Evolutionary conservation across 2,797 vertebrate genomes (phyloP), one percentile per base, ranked within the genome.

Genomic region (Novumbra hubbsi): DNA sequence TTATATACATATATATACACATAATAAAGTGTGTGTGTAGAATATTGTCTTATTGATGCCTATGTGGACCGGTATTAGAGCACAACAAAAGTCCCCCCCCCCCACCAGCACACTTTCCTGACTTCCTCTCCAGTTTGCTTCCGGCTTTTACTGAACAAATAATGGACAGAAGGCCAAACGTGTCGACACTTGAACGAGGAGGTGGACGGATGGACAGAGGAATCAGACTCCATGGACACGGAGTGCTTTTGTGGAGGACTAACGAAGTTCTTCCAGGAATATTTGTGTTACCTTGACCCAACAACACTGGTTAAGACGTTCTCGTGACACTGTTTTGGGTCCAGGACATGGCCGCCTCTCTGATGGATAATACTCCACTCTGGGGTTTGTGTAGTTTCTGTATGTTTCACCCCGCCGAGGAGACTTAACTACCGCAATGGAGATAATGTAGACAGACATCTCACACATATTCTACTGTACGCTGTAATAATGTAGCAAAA

Each of bases 21-120:
- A 45, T 45, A 14, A n/a, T n/a, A n/a, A n/a, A n/a, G n/a, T 84
- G 83, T 83, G 76, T 83, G 71, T 77, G 80, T 84, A 82, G 85
- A 88, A 73, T 52, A 75, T 75, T 89, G 82, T 75, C 86, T 83
- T 87, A 89, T 82, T 81, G 91, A 92, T 94, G 92, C 93, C 84
- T 80, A 57, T 52, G 6, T 57, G 2, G 21, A 11, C 7, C 19
- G 11, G 9, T 2, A 57, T 57, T n/a, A 57, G 21, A 57, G 55
- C n/a, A 21, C 55, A 57, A 24, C 52, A 57, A 41, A 48, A 24
- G 21, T 24, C 7, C 32, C 32, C 32, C 2, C 34, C 8, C 34
- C 34, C 5, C 34, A 38, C 34, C 34, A 4, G 4, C 34, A 38
- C 34, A 38, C 34, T 38, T 38, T 38, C 34, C n/a, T n/a, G n/a